Conservation (phyloP, 2,888 invertebrate species). For the Teinopalpus imperialis region DNA sequence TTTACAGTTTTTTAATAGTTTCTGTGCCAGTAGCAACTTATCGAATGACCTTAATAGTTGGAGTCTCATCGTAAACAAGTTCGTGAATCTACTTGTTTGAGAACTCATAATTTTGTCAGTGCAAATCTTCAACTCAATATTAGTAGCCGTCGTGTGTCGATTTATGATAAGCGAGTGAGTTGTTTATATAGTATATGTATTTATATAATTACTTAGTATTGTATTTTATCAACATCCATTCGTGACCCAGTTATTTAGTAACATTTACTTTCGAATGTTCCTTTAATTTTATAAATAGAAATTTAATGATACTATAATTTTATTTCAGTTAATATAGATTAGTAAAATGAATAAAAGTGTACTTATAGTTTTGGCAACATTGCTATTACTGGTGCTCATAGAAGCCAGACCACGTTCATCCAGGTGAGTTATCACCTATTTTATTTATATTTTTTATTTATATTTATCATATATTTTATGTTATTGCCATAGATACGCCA, state of each 20-base stretch:
- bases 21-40: slow-evolving; percentile 5
- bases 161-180: too few relatives aligned
- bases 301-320: too few relatives aligned
- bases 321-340: slow-evolving; percentile 3
- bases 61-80: slow-evolving; percentile 7
- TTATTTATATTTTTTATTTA: background rate
- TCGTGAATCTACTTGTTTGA: slow-evolving; percentile 2
- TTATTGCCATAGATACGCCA: too few relatives aligned
- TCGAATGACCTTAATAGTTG: slow-evolving; percentile 20
- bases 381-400: slow-evolving; percentile 1
- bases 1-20: too few relatives aligned
- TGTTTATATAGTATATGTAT: background rate
- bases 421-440: slow-evolving; percentile 3
- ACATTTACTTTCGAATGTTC: background rate
- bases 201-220: too few relatives aligned
- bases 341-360: slow-evolving; percentile 14
- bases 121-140: slow-evolving; percentile 9
- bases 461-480: background rate
- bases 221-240: too few relatives aligned
- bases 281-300: too few relatives aligned
- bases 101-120: slow-evolving; percentile 3
- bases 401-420: slow-evolving; percentile 13
- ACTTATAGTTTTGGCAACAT: slow-evolving; percentile 3
- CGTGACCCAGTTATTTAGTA: too few relatives aligned
- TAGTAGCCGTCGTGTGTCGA: slow-evolving; percentile 14